Evolutionary conservation across 2,113 vertebrate genomes (phyloP), one percentile per base, ranked within the genome.

Genomic region (Trematocara zebra): DNA sequence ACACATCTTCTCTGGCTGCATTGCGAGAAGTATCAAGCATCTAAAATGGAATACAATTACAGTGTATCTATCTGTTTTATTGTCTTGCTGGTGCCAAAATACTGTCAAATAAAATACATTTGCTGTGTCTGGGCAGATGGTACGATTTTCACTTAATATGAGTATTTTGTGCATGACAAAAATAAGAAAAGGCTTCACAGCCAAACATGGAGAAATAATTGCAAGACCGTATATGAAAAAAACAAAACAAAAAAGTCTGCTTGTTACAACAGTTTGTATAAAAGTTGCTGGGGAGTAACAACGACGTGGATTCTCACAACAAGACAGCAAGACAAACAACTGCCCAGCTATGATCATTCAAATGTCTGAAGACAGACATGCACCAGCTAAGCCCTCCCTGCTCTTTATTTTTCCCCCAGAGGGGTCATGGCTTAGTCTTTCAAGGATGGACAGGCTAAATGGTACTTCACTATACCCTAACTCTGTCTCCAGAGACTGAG

Each of bases 391-490:
- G 80, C 69, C 88, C 78, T 85, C 26, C 69, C 78, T 78, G 86
- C 40, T 64, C 82, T 85, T 81, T 81, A 82, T 85, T 92, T 90
- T 31, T 1, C 23, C 85, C 91, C 84, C 76, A 37, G 49, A 51
- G 85, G 28, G 82, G 59, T 94, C 93, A 89, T 15, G 84, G 83
- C 85, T 91, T 88, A 89, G 84, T 92, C 83, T 90, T 93, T 94
- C 88, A 91, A 91, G 93, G 92, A 92, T 92, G 94, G 91, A 90
- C 92, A 93, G 87, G 74, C 88, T 93, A 92, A 94, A 93, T 91
- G 85, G 81, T 82, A 81, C 89, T 92, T 88, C 83, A 78, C 44
- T 78, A 64, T 85, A 74, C 88, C 86, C 76, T 74, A 90, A 91
- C 88, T 84, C 42, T 20, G 40, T 92, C 93, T 87, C 93, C 1